Evolutionary conservation across 1,140 invertebrate species (phyloP).

Genomic region (Achroia grisella): DNA sequence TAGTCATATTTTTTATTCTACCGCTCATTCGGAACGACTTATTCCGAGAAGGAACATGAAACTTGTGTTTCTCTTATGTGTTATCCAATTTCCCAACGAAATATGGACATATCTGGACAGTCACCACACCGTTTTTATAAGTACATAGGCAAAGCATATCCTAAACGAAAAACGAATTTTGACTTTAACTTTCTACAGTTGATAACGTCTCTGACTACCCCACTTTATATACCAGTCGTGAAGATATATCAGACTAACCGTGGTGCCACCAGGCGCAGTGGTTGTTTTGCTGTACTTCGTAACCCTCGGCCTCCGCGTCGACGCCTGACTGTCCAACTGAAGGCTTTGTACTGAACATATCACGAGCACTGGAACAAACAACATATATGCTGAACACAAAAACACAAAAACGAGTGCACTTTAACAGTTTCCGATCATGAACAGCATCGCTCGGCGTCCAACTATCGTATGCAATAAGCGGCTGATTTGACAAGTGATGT

Average conservation of each 20-base stretch:
- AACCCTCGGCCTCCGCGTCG: conserved; percentile 73
- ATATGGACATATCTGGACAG: too few relatives aligned
- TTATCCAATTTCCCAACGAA: too few relatives aligned
- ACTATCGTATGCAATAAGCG: background rate
- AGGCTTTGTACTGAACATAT: conserved; percentile 56
- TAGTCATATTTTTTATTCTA: too few relatives aligned
- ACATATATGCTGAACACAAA: conserved; percentile 17
- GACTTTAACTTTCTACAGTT: too few relatives aligned
- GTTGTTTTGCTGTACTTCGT: conserved; percentile 75
- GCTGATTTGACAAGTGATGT: conserved; percentile 12
- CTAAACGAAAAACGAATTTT: too few relatives aligned
- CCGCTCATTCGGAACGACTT: too few relatives aligned
- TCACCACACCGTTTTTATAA: too few relatives aligned
- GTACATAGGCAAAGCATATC: too few relatives aligned
- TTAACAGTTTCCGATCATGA: background rate
- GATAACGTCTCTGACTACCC: too few relatives aligned
- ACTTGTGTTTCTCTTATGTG: too few relatives aligned
- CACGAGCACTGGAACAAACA: conserved; percentile 58
- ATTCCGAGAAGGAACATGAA: too few relatives aligned
- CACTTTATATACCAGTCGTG: too few relatives aligned
- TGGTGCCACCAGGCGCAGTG: conserved; percentile 60
- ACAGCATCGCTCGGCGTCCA: conserved; percentile 1
- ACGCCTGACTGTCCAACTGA: conserved; percentile 71
- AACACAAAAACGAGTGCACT: conserved; percentile 7
- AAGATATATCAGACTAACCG: conserved; percentile 47